Conservation (phyloP, 1,140 invertebrate genomes). For the Eueides isabella region DNA sequence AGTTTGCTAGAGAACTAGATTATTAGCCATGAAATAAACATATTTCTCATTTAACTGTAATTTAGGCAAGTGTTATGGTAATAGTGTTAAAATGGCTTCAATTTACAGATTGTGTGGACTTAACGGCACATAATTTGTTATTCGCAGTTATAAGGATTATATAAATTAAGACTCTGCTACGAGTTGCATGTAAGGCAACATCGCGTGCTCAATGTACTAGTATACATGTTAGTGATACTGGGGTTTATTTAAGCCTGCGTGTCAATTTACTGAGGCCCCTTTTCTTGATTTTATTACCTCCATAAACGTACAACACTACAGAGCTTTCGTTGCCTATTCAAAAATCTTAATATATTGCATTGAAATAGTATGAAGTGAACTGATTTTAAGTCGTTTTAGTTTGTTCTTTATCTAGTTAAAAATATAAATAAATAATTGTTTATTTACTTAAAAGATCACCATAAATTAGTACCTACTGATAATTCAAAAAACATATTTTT, state of each 20-base stretch:
- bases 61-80: constrained; percentile 20
- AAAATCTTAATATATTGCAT: not conserved
- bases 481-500: not conserved
- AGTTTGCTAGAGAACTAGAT: constrained; percentile 9
- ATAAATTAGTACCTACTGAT: not conserved
- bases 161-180: not conserved
- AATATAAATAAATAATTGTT: not conserved
- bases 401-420: not conserved
- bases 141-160: constrained; percentile 2
- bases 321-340: not conserved
- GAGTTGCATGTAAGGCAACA: not conserved
- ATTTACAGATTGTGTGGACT: constrained; percentile 4
- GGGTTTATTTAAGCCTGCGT: not conserved
- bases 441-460: not conserved
- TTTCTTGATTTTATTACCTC: constrained; percentile 9
- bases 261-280: constrained; percentile 6
- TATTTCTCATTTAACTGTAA: constrained; percentile 8
- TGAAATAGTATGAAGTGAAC: not conserved
- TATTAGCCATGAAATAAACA: constrained; percentile 8
- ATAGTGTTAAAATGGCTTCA: constrained; percentile 10
- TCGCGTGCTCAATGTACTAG: not conserved
- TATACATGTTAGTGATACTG: constrained; percentile 3
- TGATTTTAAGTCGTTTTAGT: not conserved
- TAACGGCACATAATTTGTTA: not conserved
- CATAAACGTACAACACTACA: not conserved